These are phyloP conservation scores for Lordiphosa fenestrarum DNA, from an alignment of 2,888 invertebrate genomes.

Conservation along the genomic window DNA sequence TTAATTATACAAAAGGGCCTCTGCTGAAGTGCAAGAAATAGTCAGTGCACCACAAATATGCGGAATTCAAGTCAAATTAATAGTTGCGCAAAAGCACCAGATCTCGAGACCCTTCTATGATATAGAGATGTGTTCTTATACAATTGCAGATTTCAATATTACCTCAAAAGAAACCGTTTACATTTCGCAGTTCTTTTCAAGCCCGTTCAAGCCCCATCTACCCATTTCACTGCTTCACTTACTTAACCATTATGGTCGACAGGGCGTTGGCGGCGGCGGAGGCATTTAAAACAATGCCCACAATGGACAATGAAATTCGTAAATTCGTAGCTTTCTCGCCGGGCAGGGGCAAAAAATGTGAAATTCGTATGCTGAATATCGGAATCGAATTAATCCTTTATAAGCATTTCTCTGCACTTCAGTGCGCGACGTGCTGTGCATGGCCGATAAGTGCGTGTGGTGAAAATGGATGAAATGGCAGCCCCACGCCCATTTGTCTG, in stretches of 20 bases:
- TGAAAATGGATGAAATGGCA: slow-evolving; percentile 3
- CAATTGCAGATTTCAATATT: too few species aligned
- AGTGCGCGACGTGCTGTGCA: slow-evolving; percentile 61
- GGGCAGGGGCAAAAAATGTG: slow-evolving; percentile 5
- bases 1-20: too few species aligned
- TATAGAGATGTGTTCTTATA: too few species aligned
- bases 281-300: slow-evolving; percentile 58
- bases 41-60: too few species aligned
- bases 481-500: slow-evolving; percentile 44
- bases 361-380: slow-evolving; percentile 38
- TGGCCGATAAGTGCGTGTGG: slow-evolving; percentile 60
- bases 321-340: slow-evolving; percentile 9
- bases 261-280: not conserved
- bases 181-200: too few species aligned
- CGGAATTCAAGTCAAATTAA: too few species aligned
- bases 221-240: slow-evolving; percentile 5
- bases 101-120: too few species aligned
- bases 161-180: too few species aligned
- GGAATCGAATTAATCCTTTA: slow-evolving; percentile 74
- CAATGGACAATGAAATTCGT: slow-evolving; percentile 30
- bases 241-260: slow-evolving; percentile 21
- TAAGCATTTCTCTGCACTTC: slow-evolving; percentile 70
- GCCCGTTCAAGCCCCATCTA: too few species aligned
- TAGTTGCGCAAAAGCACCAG: too few species aligned
- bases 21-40: too few species aligned